Evolutionary conservation across 2,888 invertebrate species (phyloP).

Genomic region (Drepanosiphum platanoidis): DNA sequence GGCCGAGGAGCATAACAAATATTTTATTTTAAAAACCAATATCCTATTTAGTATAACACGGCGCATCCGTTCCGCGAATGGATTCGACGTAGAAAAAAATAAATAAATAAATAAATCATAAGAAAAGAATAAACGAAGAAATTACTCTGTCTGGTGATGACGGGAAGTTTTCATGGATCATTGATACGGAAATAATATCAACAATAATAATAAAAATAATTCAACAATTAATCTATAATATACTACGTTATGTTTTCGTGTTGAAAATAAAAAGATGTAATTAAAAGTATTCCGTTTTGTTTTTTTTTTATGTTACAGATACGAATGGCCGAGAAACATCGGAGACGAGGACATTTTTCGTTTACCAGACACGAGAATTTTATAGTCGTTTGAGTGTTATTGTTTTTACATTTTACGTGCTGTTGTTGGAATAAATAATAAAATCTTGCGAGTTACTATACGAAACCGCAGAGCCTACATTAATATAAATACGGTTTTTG

Average conservation of each 20-base stretch:
- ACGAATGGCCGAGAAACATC: background rate
- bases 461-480: no score
- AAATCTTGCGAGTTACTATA: no score
- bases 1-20: background rate
- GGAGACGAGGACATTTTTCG: background rate
- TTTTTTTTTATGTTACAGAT: slow-evolving; percentile 49
- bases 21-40: slow-evolving; percentile 38
- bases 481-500: no score
- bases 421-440: no score
- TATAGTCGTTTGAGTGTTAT: no score
- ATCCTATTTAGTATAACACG: slow-evolving; percentile 46
- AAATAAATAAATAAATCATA: background rate
- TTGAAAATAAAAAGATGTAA: background rate
- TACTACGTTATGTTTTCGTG: background rate
- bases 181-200: slow-evolving; percentile 47
- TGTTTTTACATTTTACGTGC: no score
- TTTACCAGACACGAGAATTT: no score
- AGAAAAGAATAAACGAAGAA: slow-evolving; percentile 22
- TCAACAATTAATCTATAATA: slow-evolving; percentile 23
- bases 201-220: slow-evolving; percentile 33
- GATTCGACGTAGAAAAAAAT: background rate
- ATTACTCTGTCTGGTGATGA: slow-evolving; percentile 36
- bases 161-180: slow-evolving; percentile 58
- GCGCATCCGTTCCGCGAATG: slow-evolving; percentile 48
- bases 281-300: background rate